phyloP scores from a whole-genome alignment of 35 echinoderm and acorn worm species.

The Eucidaris tribuloides region DNA sequence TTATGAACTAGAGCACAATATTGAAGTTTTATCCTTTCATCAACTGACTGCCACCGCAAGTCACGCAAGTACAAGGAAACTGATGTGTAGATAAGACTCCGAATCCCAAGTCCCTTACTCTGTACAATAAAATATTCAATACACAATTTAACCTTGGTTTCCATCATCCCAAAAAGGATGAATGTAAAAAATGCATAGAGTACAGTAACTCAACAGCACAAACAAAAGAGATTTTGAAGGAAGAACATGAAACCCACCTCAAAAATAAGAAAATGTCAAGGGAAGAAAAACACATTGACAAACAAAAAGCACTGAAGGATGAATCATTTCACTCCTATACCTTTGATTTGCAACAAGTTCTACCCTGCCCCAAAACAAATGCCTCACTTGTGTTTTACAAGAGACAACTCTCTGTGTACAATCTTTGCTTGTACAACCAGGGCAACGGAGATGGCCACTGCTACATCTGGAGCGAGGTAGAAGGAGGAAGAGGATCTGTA shows the following conservation, averaged over 20 bases:
- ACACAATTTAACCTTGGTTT: slow-evolving; percentile 34
- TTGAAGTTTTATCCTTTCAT: no score
- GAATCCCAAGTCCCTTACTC: background rate
- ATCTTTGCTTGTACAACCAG: slow-evolving; percentile 11
- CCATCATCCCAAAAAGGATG: slow-evolving; percentile 36
- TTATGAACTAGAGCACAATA: no score
- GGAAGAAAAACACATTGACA: slow-evolving; percentile 24
- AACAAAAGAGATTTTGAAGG: background rate
- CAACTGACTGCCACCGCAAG: no score
- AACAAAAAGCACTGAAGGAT: slow-evolving; percentile 6
- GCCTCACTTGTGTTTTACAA: slow-evolving; percentile 32
- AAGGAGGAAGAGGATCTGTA: background rate
- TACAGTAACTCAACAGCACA: background rate
- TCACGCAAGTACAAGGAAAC: no score
- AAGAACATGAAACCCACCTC: background rate
- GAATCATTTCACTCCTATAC: background rate
- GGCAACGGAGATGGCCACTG: background rate
- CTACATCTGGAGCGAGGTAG: background rate
- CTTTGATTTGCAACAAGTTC: slow-evolving; percentile 39
- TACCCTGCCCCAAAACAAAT: background rate
- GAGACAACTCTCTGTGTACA: slow-evolving; percentile 5
- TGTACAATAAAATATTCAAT: slow-evolving; percentile 21
- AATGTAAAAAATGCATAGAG: slow-evolving; percentile 6
- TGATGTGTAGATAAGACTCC: no score
- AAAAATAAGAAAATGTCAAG: slow-evolving; percentile 2